Evolutionary conservation across 1,140 invertebrate species (phyloP), one percentile per base, ranked within the genome.

Genomic region (Lineus longissimus): DNA sequence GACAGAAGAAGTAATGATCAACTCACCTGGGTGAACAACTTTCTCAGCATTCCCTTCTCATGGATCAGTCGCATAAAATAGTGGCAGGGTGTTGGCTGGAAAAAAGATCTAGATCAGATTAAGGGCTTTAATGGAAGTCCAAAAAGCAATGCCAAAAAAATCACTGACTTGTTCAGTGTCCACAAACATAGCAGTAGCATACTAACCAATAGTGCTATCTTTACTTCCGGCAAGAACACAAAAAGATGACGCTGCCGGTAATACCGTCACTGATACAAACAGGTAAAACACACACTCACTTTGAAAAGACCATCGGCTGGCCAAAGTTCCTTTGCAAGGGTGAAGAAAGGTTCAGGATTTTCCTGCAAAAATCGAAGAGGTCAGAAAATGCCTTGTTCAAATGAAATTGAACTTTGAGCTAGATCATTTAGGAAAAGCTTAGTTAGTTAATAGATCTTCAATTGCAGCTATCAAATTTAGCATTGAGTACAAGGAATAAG

Each of bases 281-380:
- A 9, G 25, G 6, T 23, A n/a, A 7, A 4, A 36, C 33, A 7
- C 33, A 36, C 33, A 4, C 15, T 36, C 33, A 36, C n/a, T n/a
- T n/a, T n/a, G n/a, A n/a, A n/a, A n/a, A n/a, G 33, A 4, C 33
- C 33, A 36, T 36, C 4, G 33, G 33, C 63, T 57, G 78, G 81
- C 57, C 68, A 81, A 6, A 82, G 70, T 63, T 79, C 75, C 72
- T 77, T 81, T 13, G 76, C 76, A 30, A 82, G 61, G 15, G 69
- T 67, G 67, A 78, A 81, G 68, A 83, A 83, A 22, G 80, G 79
- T 64, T 81, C 87, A 56, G 80, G 76, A 68, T 80, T 76, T 63
- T 75, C 69, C 79, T 81, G 61, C 7, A 77, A 75, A 43, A 43
- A 61, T 63, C 59, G 36, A 45, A 64, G 59, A 63, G n/a, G 54